Base-by-base conservation (phyloP, 2,797 vertebrate genomes). In the Aulostomus chinensis region DNA sequence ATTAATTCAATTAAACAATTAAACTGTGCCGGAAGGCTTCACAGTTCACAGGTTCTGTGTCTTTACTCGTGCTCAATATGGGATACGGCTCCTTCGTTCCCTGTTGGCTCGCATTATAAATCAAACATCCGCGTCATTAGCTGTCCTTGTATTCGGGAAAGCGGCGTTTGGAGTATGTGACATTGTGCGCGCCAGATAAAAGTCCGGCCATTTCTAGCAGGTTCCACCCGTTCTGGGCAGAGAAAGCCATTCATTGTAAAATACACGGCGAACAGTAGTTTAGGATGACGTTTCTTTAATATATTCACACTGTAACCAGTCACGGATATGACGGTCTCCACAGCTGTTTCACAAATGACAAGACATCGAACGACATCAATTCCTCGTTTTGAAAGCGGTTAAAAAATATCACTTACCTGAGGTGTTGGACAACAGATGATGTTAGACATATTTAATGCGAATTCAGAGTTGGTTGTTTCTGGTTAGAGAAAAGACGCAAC, bases 371-470 rank as follows among this genome's bases (percentile, higher is more conserved):
- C 12, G 13, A n/a, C 40, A 31, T 17, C 13, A 16, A 36, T 47
- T 35, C 5, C 28, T 1, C n/a, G 20, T 2, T 0, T 11, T 26
- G 1, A 31, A 1, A 51, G 4, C 10, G 1, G 12, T 25, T 6
- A 3, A 7, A 9, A 17, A n/a, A 36, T 18, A 11, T 9, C 4
- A 18, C 89, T 89, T 90, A 93, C 92, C 91, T 86, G 88, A 66
- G 89, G 87, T 60, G 68, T 90, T 85, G 86, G 77, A 84, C 80
- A 79, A 71, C 76, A 81, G 80, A 86, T 68, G 81, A 87, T 89
- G 57, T 85, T 80, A 89, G 88, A 89, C 92, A 93, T 93, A 92
- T 92, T 92, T 92, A 89, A 76, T 59, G 86, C 61, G 26, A 90
- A 88, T 81, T 84, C 76, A 87, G 69, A 86, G 88, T 76, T 68